Evolutionary conservation across 2,797 vertebrate species (phyloP).

Genomic region (Betta splendens): DNA sequence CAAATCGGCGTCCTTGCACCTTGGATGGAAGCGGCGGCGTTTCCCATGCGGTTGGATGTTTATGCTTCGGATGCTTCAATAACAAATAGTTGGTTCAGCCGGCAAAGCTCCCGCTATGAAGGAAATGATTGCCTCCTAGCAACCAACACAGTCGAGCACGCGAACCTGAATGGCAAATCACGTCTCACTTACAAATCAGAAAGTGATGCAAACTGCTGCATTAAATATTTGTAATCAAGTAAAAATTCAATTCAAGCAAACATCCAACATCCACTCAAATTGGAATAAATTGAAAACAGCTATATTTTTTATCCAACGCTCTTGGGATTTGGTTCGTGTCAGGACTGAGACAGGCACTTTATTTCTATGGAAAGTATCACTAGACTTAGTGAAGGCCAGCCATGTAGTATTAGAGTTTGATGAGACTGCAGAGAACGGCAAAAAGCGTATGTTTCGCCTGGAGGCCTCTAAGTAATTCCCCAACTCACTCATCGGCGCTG

Average conservation of each 20-base stretch:
- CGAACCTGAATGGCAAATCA: constrained; percentile 68
- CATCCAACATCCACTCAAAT: constrained; percentile 38
- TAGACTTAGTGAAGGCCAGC: constrained; percentile 43
- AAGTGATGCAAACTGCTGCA: constrained; percentile 57
- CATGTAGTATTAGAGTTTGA: constrained; percentile 59
- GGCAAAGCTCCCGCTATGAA: constrained; percentile 66
- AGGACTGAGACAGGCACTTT: constrained; percentile 32
- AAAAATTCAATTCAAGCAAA: constrained; percentile 51
- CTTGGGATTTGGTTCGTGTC: constrained; percentile 29
- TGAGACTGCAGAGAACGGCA: constrained; percentile 68
- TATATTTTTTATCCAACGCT: constrained; percentile 13
- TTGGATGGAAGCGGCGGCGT: constrained; percentile 57
- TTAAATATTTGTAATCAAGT: constrained; percentile 74
- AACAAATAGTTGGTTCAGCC: constrained; percentile 67
- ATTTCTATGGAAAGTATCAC: constrained; percentile 49
- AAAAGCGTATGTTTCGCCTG: constrained; percentile 62
- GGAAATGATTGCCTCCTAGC: constrained; percentile 70
- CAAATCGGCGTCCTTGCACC: constrained; percentile 54
- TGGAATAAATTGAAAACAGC: constrained; percentile 46
- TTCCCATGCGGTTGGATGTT: constrained; percentile 69
- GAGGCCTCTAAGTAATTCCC: constrained; percentile 63
- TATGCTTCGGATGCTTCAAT: constrained; percentile 72
- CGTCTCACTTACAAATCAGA: constrained; percentile 70
- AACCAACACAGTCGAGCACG: constrained; percentile 54
- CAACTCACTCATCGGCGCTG: constrained; percentile 61